Evolutionary conservation across 1,140 invertebrate species (phyloP).

Genomic region (Lycorma delicatula): DNA sequence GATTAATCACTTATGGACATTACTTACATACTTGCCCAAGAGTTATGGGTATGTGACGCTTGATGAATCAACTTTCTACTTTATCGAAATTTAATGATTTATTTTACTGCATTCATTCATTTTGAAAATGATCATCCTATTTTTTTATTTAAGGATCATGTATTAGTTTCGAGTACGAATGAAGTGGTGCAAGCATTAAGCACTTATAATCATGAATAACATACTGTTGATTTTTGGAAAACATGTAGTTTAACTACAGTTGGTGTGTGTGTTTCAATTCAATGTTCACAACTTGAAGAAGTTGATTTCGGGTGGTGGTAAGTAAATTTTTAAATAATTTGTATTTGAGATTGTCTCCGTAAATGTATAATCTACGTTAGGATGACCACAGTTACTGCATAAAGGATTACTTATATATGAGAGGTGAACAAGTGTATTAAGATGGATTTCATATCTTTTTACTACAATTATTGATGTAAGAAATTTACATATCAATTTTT

Average conservation of each 20-base stretch:
- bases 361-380: no score
- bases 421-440: no score
- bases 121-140: background rate
- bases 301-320: slow-evolving; percentile 87
- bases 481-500: no score
- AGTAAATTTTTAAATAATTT: slow-evolving; percentile 36
- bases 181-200: slow-evolving; percentile 55
- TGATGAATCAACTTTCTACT: background rate
- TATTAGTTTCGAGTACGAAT: slow-evolving; percentile 52
- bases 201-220: slow-evolving; percentile 49
- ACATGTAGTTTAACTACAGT: slow-evolving; percentile 59
- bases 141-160: slow-evolving; percentile 39
- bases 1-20: no score
- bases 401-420: no score
- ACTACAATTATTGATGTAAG: no score
- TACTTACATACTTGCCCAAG: background rate
- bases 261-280: slow-evolving; percentile 56
- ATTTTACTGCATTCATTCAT: no score
- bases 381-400: no score
- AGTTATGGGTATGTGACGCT: background rate
- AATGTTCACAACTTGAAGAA: slow-evolving; percentile 65
- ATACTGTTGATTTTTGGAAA: slow-evolving; percentile 81
- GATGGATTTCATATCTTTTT: no score
- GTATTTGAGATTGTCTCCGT: no score
- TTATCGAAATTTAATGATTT: no score